A percentile compares a stretch with the other conserved stretches of the same genome.
Evolutionary conservation across 2,797 vertebrate genomes (phyloP).

Genomic region (Acridotheres tristis): DNA sequence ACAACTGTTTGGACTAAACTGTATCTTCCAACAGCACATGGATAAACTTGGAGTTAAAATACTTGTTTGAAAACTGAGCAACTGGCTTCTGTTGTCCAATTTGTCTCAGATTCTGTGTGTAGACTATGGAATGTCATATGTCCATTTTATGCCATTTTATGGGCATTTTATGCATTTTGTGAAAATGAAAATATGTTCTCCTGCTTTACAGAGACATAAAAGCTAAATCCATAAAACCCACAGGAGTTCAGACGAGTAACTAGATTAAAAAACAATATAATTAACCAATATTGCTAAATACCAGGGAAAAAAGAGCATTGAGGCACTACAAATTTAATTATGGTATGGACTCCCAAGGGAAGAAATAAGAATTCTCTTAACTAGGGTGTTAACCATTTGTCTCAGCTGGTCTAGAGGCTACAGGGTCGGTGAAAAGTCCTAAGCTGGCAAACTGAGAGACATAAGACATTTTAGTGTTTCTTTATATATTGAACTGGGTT

Average conservation of each 20-base stretch:
- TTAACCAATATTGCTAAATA: neutral
- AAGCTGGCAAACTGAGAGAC: neutral
- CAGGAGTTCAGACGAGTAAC: neutral
- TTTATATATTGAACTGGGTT: neutral
- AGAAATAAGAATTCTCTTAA: neutral
- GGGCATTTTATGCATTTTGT: neutral
- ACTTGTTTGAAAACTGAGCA: neutral
- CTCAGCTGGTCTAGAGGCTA: neutral
- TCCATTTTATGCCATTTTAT: neutral
- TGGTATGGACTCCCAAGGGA: neutral
- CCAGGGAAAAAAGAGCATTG: rapidly evolving
- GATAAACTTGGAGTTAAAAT: neutral
- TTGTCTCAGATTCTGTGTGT: neutral
- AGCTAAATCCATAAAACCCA: neutral
- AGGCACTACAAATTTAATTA: neutral
- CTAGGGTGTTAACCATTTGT: neutral
- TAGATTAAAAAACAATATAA: neutral
- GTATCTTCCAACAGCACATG: neutral
- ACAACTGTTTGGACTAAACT: neutral
- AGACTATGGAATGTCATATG: neutral
- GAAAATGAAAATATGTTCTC: neutral
- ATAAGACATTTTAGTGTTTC: neutral
- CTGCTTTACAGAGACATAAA: neutral
- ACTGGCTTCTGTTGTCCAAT: neutral
- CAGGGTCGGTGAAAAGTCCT: neutral